Conservation (phyloP, 2,797 vertebrate genomes). For the Bryconaethiops microstoma region DNA sequence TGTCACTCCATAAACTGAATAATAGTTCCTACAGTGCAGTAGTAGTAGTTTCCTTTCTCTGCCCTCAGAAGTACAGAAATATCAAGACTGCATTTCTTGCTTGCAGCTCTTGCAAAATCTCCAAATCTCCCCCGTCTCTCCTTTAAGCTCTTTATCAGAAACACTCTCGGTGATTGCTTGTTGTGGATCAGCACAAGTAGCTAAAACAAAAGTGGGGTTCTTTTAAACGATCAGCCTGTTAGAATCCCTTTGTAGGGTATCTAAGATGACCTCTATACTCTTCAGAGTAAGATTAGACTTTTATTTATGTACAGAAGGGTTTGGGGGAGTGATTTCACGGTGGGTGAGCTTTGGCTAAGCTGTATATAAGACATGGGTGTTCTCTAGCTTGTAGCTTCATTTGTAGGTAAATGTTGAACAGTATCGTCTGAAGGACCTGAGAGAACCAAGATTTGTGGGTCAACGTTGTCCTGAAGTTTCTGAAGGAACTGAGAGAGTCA, state of each 20-base stretch:
- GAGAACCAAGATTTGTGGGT: neutral
- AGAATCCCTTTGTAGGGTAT: slow-evolving; percentile 25
- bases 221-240: slow-evolving; percentile 18
- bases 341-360: slow-evolving; percentile 36
- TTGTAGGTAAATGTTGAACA: neutral
- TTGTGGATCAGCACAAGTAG: slow-evolving; percentile 9
- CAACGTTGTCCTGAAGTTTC: neutral
- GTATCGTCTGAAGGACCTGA: neutral
- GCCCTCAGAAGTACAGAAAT: neutral
- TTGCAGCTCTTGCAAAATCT: slow-evolving; percentile 5
- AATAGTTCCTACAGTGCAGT: neutral
- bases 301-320: slow-evolving; percentile 22
- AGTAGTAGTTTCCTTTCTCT: no score
- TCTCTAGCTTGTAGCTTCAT: neutral
- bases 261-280: slow-evolving; percentile 19
- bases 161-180: slow-evolving; percentile 54
- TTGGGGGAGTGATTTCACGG: slow-evolving; percentile 29
- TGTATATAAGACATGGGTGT: slow-evolving; percentile 43
- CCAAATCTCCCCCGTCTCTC: neutral
- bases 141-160: slow-evolving; percentile 53
- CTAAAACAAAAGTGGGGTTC: neutral
- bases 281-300: slow-evolving; percentile 45
- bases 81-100: slow-evolving; percentile 3
- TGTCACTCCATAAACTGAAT: neutral
- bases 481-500: neutral